Base-by-base conservation (phyloP, 1,140 invertebrate genomes). In the Chrysomallon squamiferum region DNA sequence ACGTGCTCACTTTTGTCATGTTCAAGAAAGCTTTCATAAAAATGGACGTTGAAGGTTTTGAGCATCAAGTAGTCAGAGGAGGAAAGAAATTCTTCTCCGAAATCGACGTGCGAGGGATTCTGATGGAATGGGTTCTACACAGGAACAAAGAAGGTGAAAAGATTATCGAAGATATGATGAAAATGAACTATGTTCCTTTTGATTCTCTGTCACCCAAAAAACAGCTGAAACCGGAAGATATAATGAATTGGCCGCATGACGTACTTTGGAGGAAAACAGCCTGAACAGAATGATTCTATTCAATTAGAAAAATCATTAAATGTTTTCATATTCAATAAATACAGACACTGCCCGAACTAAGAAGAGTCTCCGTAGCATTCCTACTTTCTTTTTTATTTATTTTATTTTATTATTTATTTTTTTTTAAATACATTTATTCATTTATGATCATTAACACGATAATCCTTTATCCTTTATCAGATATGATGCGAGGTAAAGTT, bases 121-220 rank as follows among this genome's bases (percentile, higher is more conserved):
- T 81, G 32, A 79, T 82, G 77, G 80, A 80, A 63, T 82, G 80
- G 80, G 52, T 69, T 43, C 43, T 65, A 41, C 66, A 72, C 35
- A 68, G 49, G 27, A 59, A n/a, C 41, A 25, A 35, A 56, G 20
- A 65, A 18, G 56, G 25, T 20, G 20, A 18, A 0, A n/a, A 35
- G 22, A 30, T 58, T 15, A 58, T 30, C 18, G 30, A 58, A 11
- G 30, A 30, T 58, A 33, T 58, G 56, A 33, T n/a, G 22, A 3
- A 13, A 13, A 20, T 30, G 13, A 35, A 22, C 18, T 58, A 33
- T 15, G 18, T 15, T 4, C 27, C 56, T 13, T 29, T 30, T 18
- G n/a, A 2, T 13, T 11, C 22, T 30, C 20, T 33, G 30, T 20
- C 29, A 18, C 30, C 7, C 11, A 5, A 11, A 3, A 13, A 11